Evolutionary conservation across 2,888 invertebrate species (phyloP), one percentile per base, ranked within the genome.

Genomic region (Autographa gamma): DNA sequence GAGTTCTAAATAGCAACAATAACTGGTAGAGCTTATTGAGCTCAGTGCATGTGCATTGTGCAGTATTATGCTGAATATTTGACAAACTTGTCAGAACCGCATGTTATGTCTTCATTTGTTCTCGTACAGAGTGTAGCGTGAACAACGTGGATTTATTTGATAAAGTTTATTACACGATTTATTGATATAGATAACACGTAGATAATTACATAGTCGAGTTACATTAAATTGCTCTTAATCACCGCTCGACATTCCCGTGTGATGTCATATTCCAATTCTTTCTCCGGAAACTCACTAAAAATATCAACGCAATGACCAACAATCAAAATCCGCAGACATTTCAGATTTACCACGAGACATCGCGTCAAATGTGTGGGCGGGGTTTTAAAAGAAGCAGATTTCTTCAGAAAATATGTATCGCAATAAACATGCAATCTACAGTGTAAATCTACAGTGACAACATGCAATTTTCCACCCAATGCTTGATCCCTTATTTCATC

Each of bases 1-100:
- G 89, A 90, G 86, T 90, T 90, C 88, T 86, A 84, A 87, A 89
- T 89, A 89, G 87, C 86, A 88, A 87, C 89, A 91, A 88, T 86
- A 86, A 86, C 75, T 69, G 71, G 66, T 67, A 68, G 59, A 68
- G 69, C 79, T 70, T 69, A 60, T 64, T 61, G 54, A 64, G 43
- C 76, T 48, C 25, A 13, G 59, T 66, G 72, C 66, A 76, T 71
- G 43, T 68, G 69, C 76, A 73, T 25, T 18, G 19, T 59, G 59
- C 64, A 69, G 59, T 19, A 58, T n/a, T 48, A 54, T 56, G 16
- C 32, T 62, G 56, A 66, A 64, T 56, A 56, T 25, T 56, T 13
- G 1, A 41, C 25, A 59, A 34, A 48, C n/a, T 48, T 64, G 38
- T 59, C 8, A 2, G 32, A 52, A 25, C 14, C 11, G 9, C 56